Conservation (phyloP, 2,888 invertebrate species). For the Agelastica alni region DNA sequence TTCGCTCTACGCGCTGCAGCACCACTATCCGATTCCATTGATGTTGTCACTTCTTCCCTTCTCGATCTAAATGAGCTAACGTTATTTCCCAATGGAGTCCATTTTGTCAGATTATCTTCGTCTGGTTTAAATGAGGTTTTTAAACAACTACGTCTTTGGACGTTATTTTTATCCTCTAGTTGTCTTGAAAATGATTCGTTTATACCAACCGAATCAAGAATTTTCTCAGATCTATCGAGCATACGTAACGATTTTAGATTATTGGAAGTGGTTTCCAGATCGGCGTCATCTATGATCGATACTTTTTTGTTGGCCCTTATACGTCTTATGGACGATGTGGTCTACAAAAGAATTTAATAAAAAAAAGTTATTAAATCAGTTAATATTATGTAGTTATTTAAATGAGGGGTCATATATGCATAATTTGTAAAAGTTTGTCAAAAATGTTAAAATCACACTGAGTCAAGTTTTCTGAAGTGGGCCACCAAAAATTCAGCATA, state of each 20-base stretch:
- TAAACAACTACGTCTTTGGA: conserved; percentile 55
- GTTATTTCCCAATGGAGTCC: conserved; percentile 59
- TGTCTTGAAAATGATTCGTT: conserved; percentile 59
- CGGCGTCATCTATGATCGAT: conserved; percentile 66
- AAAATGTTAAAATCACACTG: no score
- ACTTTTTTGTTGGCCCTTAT: conserved; percentile 66
- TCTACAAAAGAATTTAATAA: conserved; percentile 60
- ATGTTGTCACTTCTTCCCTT: conserved; percentile 21
- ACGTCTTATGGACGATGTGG: conserved; percentile 64
- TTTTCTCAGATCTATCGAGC: conserved; percentile 65
- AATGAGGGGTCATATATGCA: no score
- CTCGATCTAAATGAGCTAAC: conserved; percentile 27
- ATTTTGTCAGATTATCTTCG: conserved; percentile 59
- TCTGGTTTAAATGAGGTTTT: conserved; percentile 45
- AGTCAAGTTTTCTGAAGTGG: no score
- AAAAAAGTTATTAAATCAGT: no score
- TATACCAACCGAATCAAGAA: conserved; percentile 67
- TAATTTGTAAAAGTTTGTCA: no score
- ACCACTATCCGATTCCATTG: conserved; percentile 59
- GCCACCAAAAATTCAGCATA: no score
- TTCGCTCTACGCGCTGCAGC: conserved; percentile 70
- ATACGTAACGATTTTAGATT: conserved; percentile 64
- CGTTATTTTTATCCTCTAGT: conserved; percentile 42
- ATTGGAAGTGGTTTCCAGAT: conserved; percentile 65
- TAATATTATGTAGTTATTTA: no score